Percentiles rank a stretch among this genome's conserved stretches.
These are phyloP conservation scores for Meloidogyne floridensis DNA, from an alignment of 1,140 invertebrate species.

Conservation along the genomic window DNA sequence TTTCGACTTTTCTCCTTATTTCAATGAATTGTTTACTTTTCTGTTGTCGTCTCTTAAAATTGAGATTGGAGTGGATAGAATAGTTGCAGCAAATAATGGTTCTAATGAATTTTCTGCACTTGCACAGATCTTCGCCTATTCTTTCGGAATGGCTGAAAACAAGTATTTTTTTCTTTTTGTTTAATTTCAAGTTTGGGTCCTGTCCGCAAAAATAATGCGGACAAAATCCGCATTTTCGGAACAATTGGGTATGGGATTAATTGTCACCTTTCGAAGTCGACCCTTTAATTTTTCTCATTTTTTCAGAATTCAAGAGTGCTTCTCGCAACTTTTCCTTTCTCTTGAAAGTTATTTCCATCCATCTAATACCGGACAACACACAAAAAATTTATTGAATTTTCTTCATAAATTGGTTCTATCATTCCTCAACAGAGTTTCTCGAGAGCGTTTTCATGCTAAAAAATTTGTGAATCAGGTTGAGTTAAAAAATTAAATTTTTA, in stretches of 20 bases:
- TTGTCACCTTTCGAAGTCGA: neutral
- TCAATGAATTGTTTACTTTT: constrained; percentile 76
- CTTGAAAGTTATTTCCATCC: constrained; percentile 86
- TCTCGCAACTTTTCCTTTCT: constrained; percentile 80
- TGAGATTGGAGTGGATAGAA: constrained; percentile 76
- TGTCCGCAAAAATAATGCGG: no score
- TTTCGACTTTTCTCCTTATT: constrained; percentile 76
- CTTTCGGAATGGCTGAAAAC: constrained; percentile 53
- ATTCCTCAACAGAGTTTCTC: constrained; percentile 50
- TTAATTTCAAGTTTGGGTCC: no score
- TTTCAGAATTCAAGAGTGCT: constrained; percentile 74
- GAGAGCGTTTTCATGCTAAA: constrained; percentile 52
- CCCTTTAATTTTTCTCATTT: constrained; percentile 56
- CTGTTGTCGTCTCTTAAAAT: constrained; percentile 78
- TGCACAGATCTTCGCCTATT: constrained; percentile 37
- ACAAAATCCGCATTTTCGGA: no score
- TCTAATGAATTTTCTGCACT: constrained; percentile 24
- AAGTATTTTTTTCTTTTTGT: constrained; percentile 46
- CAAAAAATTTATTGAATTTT: constrained; percentile 50
- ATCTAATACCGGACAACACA: constrained; percentile 77
- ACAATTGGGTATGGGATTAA: no score
- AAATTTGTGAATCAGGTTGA: constrained; percentile 30
- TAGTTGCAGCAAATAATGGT: constrained; percentile 33
- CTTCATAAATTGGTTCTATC: constrained; percentile 38
- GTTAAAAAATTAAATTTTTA: neutral